Evolutionary conservation across 2,113 vertebrate genomes (phyloP).

Genomic region (Pandion haliaetus): DNA sequence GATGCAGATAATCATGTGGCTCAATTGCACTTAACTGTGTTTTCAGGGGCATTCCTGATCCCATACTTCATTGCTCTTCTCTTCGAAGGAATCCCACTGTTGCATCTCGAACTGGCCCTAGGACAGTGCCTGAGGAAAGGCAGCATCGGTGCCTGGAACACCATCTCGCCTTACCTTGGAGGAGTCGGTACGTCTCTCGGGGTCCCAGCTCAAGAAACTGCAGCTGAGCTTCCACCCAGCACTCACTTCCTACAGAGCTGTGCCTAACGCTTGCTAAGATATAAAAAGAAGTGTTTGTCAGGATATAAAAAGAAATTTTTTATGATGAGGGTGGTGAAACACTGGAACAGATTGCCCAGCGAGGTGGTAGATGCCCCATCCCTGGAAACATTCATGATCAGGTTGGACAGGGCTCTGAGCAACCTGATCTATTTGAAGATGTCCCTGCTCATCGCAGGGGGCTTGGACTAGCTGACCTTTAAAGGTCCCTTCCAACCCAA

Average conservation of each 20-base stretch:
- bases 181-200: conserved; percentile 77
- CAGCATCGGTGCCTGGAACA: conserved; percentile 84
- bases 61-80: conserved; percentile 86
- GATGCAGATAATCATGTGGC: background rate
- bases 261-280: background rate
- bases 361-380: background rate
- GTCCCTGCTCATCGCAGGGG: background rate
- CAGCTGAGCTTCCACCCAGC: background rate
- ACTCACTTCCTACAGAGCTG: background rate
- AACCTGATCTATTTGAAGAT: background rate
- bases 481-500: background rate
- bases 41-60: conserved; percentile 89
- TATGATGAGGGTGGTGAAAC: background rate
- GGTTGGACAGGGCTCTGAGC: background rate
- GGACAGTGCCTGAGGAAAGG: conserved; percentile 85
- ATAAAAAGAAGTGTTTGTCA: background rate
- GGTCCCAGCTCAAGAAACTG: background rate
- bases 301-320: background rate
- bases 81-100: conserved; percentile 86
- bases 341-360: background rate
- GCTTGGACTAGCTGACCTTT: background rate
- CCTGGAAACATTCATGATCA: background rate
- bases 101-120: conserved; percentile 86
- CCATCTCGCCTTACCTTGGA: conserved; percentile 83
- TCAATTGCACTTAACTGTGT: background rate